Percentiles rank a stretch among this genome's conserved stretches.
Conservation (phyloP, 2,888 invertebrate species). For the Caenorhabditis sp. region DNA sequence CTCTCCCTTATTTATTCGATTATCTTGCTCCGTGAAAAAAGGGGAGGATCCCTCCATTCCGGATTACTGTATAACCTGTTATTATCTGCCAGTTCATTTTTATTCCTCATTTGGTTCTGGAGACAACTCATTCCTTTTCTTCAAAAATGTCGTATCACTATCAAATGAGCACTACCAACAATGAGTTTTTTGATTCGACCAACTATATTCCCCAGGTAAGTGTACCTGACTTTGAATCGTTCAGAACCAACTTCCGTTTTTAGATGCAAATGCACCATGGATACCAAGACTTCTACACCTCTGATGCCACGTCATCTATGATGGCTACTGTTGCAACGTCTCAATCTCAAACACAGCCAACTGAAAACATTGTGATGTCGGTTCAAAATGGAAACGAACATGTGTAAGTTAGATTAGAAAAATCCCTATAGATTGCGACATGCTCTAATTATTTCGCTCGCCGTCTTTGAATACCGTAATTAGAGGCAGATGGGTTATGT, state of each 20-base stretch:
- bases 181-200: conserved; percentile 54
- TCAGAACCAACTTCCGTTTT: background rate
- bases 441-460: background rate
- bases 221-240: too few species aligned
- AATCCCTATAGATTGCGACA: too few species aligned
- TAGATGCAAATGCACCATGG: conserved; percentile 61
- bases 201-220: conserved; percentile 64
- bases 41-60: conserved; percentile 6
- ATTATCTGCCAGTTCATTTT: conserved; percentile 24
- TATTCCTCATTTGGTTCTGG: background rate
- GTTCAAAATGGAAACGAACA: conserved; percentile 10
- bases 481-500: too few species aligned
- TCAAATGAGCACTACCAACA: conserved; percentile 35
- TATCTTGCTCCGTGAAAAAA: conserved; percentile 2
- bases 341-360: conserved; percentile 15
- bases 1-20: conserved; percentile 18
- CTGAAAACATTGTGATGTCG: conserved; percentile 4
- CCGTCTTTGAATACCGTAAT: too few species aligned
- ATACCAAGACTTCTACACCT: conserved; percentile 54
- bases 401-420: background rate
- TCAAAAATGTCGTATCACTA: conserved; percentile 65
- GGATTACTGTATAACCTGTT: conserved; percentile 52
- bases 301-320: conserved; percentile 34
- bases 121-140: too few species aligned
- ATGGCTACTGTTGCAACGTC: conserved; percentile 24